A percentile compares a stretch with the other conserved stretches of the same genome.
phyloP scores from a whole-genome alignment of 2,797 vertebrate species.

The Acrossocheilus fasciatus region DNA sequence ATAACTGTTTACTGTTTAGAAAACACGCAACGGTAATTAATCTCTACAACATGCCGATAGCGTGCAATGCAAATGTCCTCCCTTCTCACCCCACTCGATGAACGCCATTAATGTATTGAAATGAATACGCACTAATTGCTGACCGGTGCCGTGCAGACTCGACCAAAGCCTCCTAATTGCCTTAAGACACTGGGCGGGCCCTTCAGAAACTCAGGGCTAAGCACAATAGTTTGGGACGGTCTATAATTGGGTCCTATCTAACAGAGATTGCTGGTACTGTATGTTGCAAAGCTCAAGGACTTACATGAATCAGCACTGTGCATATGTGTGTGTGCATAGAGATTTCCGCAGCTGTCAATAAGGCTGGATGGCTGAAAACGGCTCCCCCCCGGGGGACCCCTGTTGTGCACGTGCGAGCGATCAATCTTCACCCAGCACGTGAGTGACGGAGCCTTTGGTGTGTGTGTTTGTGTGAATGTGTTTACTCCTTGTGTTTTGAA shows the following conservation, averaged over 20 bases:
- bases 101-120: conserved; percentile 69
- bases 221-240: conserved; percentile 45
- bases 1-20: conserved; percentile 80
- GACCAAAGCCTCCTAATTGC: conserved; percentile 58
- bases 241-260: conserved; percentile 50
- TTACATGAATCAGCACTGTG: conserved; percentile 51
- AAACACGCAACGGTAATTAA: conserved; percentile 75
- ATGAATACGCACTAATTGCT: conserved; percentile 73
- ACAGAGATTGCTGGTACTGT: conserved; percentile 10
- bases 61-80: conserved; percentile 72
- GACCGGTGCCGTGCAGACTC: conserved; percentile 59
- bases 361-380: conserved; percentile 33
- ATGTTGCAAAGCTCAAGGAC: conserved; percentile 52
- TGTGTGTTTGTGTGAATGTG: not conserved
- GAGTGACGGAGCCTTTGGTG: conserved; percentile 38
- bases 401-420: conserved; percentile 22
- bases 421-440: conserved; percentile 32
- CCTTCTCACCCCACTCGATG: conserved; percentile 71
- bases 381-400: not conserved
- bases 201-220: conserved; percentile 49
- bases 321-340: conserved; percentile 39
- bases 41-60: conserved; percentile 80
- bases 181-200: conserved; percentile 30
- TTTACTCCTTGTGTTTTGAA: conserved; percentile 41
- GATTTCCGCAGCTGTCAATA: conserved; percentile 50